Percentiles rank a stretch among this genome's conserved stretches.
Conservation (phyloP, 2,113 vertebrate genomes). For the Microcebus tavaratra region DNA sequence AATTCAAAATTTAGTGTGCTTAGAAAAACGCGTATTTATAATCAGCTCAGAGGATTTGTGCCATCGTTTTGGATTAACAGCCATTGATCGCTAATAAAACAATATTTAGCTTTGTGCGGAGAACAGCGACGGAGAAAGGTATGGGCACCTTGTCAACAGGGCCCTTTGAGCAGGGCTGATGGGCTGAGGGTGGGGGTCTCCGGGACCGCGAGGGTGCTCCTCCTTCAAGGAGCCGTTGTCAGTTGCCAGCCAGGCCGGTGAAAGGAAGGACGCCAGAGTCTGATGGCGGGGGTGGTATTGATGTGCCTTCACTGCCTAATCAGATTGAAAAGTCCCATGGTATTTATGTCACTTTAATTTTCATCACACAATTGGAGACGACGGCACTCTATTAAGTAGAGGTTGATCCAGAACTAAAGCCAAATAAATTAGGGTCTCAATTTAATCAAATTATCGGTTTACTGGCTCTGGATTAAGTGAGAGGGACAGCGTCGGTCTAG, state of each 20-base stretch:
- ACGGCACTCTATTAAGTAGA: constrained; percentile 90
- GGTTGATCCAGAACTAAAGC: constrained; percentile 94
- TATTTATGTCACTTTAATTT: constrained; percentile 96
- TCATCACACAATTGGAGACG: constrained; percentile 90
- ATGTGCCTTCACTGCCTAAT: constrained; percentile 90
- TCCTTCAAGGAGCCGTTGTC: constrained; percentile 87
- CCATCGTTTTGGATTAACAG: no score
- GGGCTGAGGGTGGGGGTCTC: constrained; percentile 88
- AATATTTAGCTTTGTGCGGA: no score
- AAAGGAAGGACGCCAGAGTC: constrained; percentile 88
- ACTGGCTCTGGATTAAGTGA: constrained; percentile 86
- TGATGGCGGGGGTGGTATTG: constrained; percentile 89
- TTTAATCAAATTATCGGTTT: constrained; percentile 93
- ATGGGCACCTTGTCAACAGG: constrained; percentile 88
- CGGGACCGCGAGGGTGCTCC: constrained; percentile 87
- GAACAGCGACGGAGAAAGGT: constrained; percentile 84
- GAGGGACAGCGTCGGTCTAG: constrained; percentile 86
- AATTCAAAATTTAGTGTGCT: no score
- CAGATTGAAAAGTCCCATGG: constrained; percentile 92
- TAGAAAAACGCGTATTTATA: no score
- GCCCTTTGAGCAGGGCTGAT: constrained; percentile 89
- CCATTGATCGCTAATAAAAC: no score
- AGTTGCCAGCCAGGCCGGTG: constrained; percentile 83
- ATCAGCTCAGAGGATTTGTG: no score
- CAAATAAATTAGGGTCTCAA: constrained; percentile 93